These are phyloP conservation scores for Mus caroli DNA, from an alignment of 2,797 vertebrate genomes.

Conservation along the genomic window DNA sequence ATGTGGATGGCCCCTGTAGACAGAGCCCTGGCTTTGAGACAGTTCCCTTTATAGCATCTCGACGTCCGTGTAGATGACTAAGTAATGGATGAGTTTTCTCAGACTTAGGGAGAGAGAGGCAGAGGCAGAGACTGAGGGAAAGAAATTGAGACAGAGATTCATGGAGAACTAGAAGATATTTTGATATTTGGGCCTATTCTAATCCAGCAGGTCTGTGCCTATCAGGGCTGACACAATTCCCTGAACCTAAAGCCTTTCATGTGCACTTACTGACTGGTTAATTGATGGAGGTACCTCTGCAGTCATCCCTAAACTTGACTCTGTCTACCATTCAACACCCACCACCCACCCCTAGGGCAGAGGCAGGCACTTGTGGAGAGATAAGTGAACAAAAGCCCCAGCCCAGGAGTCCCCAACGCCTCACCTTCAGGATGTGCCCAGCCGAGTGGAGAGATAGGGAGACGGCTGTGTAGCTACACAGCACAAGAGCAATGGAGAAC, in stretches of 20 bases:
- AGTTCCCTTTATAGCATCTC: background rate
- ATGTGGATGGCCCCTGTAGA: background rate
- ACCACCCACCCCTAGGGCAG: background rate
- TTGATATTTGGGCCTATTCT: background rate
- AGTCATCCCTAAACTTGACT: background rate
- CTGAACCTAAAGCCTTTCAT: background rate
- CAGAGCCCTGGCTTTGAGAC: slow-evolving; percentile 8
- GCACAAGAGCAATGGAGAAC: background rate
- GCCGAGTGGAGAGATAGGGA: background rate
- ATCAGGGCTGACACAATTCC: background rate
- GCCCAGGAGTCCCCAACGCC: background rate
- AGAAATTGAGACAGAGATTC: background rate
- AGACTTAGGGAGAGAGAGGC: background rate
- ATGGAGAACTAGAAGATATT: background rate
- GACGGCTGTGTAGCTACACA: background rate
- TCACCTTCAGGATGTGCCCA: background rate
- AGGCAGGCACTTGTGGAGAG: background rate
- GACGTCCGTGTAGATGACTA: slow-evolving; percentile 15
- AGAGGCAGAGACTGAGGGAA: background rate
- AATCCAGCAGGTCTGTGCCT: background rate
- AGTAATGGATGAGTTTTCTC: slow-evolving; percentile 45
- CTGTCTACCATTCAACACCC: background rate
- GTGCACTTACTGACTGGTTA: background rate
- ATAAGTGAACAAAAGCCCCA: background rate
- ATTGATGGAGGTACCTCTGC: background rate